Evolutionary conservation across 2,797 vertebrate genomes (phyloP).

Genomic region (Dallia pectoralis): DNA sequence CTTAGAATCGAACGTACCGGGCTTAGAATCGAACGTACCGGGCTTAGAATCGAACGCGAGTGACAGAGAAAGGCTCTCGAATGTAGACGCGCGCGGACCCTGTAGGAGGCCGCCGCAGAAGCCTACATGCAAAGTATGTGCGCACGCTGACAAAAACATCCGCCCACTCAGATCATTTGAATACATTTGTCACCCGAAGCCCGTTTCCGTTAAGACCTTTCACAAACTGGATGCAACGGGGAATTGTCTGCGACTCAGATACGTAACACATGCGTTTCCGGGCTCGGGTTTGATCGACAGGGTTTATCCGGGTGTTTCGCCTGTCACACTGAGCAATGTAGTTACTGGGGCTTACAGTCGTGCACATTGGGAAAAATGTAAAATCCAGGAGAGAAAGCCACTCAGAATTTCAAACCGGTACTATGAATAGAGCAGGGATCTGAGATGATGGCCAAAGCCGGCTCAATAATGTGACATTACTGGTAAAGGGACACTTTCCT

Average conservation of each 20-base stretch:
- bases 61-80: too few species aligned
- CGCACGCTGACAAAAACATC: neutral
- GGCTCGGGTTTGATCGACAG: slow-evolving; percentile 5
- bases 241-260: neutral
- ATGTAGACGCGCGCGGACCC: too few species aligned
- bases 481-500: neutral
- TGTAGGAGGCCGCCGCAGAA: too few species aligned
- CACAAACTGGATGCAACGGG: neutral
- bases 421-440: neutral
- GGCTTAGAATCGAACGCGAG: too few species aligned
- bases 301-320: slow-evolving; percentile 1
- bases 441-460: neutral
- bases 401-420: neutral
- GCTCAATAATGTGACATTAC: neutral
- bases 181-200: neutral
- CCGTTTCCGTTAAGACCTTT: neutral
- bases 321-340: slow-evolving; percentile 1
- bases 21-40: too few species aligned
- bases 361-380: neutral
- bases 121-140: too few species aligned
- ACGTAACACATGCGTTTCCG: neutral
- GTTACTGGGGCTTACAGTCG: neutral
- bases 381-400: neutral
- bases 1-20: too few species aligned
- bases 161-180: neutral